Conservation (phyloP, 2,113 vertebrate genomes). For the Actenoides hombroni region DNA sequence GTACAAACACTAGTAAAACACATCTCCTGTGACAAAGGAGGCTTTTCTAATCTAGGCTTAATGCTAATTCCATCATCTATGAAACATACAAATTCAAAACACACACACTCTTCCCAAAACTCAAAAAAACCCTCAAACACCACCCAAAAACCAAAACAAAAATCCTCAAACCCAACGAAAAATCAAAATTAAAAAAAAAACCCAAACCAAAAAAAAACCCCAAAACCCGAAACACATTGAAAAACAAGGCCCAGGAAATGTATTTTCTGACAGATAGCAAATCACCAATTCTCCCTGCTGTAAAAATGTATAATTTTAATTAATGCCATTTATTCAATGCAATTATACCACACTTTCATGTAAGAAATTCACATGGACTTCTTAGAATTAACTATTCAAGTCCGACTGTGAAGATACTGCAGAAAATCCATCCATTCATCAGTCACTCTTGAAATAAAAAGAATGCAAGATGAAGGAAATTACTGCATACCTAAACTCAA, state of each 20-base stretch:
- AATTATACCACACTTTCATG: background rate
- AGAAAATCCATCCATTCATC: background rate
- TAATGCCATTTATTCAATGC: background rate
- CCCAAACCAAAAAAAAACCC: background rate
- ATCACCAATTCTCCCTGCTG: background rate
- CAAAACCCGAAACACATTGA: too few relatives aligned
- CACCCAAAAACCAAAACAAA: background rate
- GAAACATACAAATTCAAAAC: background rate
- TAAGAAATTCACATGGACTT: background rate
- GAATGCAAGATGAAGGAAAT: background rate
- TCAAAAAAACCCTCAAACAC: background rate
- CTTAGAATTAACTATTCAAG: background rate
- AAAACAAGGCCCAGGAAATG: background rate
- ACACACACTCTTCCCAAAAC: background rate
- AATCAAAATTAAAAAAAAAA: background rate
- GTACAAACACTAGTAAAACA: background rate
- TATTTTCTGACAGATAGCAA: background rate
- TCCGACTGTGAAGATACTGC: background rate
- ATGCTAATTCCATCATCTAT: background rate
- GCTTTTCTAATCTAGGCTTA: background rate
- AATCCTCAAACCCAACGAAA: background rate
- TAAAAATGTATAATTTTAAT: background rate
- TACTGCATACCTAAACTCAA: background rate
- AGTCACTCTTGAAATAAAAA: background rate
- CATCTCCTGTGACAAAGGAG: background rate